A percentile compares a stretch with the other conserved stretches of the same genome.
Evolutionary conservation across 2,113 vertebrate genomes (phyloP).

Genomic region (Pseudorhombus dupliciocellatus): DNA sequence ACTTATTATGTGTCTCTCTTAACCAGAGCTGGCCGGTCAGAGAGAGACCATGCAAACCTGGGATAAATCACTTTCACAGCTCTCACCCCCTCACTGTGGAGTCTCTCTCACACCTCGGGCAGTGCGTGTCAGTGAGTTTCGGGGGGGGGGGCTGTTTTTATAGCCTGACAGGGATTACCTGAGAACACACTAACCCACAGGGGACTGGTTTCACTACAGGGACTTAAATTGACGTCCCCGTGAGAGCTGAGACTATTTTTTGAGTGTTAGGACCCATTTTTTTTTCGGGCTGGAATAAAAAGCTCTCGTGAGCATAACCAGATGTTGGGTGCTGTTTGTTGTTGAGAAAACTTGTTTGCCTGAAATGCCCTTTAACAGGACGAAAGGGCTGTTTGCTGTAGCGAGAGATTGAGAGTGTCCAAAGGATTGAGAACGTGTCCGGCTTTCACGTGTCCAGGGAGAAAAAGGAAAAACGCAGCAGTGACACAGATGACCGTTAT

Average conservation of each 20-base stretch:
- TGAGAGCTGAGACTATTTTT: background rate
- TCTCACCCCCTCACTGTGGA: too few species aligned
- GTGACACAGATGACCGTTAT: background rate
- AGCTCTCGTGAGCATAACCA: conserved; percentile 28
- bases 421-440: too few species aligned
- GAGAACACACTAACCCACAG: background rate
- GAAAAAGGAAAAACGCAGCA: conserved; percentile 8
- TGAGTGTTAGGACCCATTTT: background rate
- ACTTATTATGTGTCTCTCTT: too few species aligned
- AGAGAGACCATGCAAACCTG: background rate
- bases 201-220: background rate
- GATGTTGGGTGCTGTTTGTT: conserved; percentile 22
- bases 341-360: conserved; percentile 3
- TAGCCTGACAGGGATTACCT: background rate
- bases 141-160: background rate
- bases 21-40: background rate
- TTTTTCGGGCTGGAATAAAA: background rate
- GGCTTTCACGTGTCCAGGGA: too few species aligned
- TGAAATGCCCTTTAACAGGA: conserved; percentile 2
- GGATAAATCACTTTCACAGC: too few species aligned
- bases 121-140: conserved; percentile 15
- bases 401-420: background rate
- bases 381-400: conserved; percentile 1
- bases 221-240: background rate
- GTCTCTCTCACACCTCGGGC: conserved; percentile 13